phyloP scores from a whole-genome alignment of 1,140 invertebrate species.

The Dryas iulia region DNA sequence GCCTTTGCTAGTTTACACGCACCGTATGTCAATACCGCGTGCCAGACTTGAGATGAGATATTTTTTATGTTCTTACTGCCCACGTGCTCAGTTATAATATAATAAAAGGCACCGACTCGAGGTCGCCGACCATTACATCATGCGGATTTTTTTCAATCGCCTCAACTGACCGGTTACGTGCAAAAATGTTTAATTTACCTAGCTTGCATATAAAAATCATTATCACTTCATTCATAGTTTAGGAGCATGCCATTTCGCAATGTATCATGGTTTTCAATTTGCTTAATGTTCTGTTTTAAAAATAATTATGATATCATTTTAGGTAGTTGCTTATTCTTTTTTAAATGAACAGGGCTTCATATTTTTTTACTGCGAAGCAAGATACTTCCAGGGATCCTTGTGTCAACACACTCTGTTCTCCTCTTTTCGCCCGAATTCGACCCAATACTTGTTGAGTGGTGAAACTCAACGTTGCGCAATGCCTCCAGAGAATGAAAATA shows the following conservation, averaged over 20 bases:
- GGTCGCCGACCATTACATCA: conserved; percentile 50
- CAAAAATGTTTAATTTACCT: conserved; percentile 26
- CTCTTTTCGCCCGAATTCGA: no score
- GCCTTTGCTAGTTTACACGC: conserved; percentile 3
- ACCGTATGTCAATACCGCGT: conserved; percentile 29
- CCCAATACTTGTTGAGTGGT: no score
- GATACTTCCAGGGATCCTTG: no score
- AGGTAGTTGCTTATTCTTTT: neutral
- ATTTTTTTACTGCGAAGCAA: no score
- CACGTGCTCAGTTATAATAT: conserved; percentile 43
- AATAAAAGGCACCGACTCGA: conserved; percentile 38
- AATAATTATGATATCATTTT: neutral
- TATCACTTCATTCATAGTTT: conserved; percentile 30
- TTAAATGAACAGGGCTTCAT: no score
- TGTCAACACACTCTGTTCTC: no score
- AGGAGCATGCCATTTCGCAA: conserved; percentile 23
- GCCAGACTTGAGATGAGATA: conserved; percentile 23
- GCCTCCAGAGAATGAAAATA: no score
- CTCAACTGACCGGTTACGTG: conserved; percentile 12
- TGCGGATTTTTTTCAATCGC: conserved; percentile 34
- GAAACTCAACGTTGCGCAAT: no score
- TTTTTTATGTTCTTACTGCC: conserved; percentile 35
- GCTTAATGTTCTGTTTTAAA: conserved; percentile 11
- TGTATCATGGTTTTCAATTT: conserved; percentile 16
- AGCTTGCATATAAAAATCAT: conserved; percentile 9